Conservation (phyloP, 2,113 vertebrate genomes). For the Gila orcuttii region DNA sequence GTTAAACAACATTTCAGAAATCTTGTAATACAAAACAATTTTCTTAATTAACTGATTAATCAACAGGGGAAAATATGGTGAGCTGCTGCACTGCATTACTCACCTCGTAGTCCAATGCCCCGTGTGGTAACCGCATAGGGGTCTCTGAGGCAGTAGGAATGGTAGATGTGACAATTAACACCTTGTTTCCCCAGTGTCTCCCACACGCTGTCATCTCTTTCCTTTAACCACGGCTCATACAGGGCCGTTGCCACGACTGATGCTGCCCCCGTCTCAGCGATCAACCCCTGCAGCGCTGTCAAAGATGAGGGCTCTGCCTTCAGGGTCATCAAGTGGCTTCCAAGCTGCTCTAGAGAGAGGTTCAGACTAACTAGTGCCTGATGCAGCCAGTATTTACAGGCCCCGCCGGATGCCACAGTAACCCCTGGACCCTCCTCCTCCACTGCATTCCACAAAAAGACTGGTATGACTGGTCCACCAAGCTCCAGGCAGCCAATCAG, state of each 20-base stretch:
- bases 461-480: slow-evolving; percentile 71
- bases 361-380: slow-evolving; percentile 69
- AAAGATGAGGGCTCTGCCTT: slow-evolving; percentile 62
- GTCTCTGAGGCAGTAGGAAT: slow-evolving; percentile 76
- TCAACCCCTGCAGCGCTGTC: slow-evolving; percentile 58
- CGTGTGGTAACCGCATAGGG: slow-evolving; percentile 73
- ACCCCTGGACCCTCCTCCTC: slow-evolving; percentile 75
- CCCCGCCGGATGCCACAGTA: slow-evolving; percentile 72
- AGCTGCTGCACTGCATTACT: slow-evolving; percentile 8
- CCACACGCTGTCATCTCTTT: slow-evolving; percentile 67
- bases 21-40: too few species aligned
- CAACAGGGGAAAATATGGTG: too few species aligned
- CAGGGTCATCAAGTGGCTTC: slow-evolving; percentile 68
- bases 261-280: slow-evolving; percentile 66
- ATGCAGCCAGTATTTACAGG: slow-evolving; percentile 77
- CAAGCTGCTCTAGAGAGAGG: slow-evolving; percentile 66
- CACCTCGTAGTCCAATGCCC: slow-evolving; percentile 77
- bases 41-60: too few species aligned
- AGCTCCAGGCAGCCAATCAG: slow-evolving; percentile 67
- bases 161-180: slow-evolving; percentile 65
- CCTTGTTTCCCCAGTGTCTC: slow-evolving; percentile 64
- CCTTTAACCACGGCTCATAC: slow-evolving; percentile 78
- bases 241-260: slow-evolving; percentile 71
- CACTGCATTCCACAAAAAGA: slow-evolving; percentile 73
- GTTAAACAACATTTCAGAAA: too few species aligned